Conservation (phyloP, 2,888 invertebrate species). For the Eudemis profundana region DNA sequence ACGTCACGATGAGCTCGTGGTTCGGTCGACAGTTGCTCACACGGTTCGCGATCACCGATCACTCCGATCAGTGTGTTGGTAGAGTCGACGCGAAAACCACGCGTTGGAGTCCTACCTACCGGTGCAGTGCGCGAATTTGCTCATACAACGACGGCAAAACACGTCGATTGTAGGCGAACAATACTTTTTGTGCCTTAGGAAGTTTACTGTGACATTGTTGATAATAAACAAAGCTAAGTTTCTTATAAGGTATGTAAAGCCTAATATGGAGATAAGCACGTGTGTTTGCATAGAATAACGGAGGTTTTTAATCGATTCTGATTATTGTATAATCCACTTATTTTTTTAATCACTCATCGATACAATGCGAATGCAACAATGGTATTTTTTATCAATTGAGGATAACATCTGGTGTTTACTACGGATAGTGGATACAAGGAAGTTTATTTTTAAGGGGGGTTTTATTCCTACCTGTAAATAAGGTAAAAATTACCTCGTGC, state of each 20-base stretch:
- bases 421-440: background rate
- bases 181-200: constrained; percentile 51
- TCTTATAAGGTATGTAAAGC: constrained; percentile 37
- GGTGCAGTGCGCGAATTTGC: constrained; percentile 56
- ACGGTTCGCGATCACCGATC: constrained; percentile 53
- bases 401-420: background rate
- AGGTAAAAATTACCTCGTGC: background rate
- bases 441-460: background rate
- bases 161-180: constrained; percentile 44
- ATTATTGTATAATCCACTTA: constrained; percentile 6
- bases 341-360: constrained; percentile 14
- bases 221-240: background rate
- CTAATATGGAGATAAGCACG: constrained; percentile 6
- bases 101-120: constrained; percentile 61
- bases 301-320: constrained; percentile 7
- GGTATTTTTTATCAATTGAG: background rate
- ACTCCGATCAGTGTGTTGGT: constrained; percentile 63
- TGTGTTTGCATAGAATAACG: constrained; percentile 6
- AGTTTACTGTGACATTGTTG: constrained; percentile 44
- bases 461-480: background rate
- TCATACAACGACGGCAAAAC: constrained; percentile 41
- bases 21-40: constrained; percentile 48
- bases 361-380: background rate
- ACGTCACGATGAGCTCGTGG: constrained; percentile 70
- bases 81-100: constrained; percentile 64